These are phyloP conservation scores for Samia ricini DNA, from an alignment of 1,140 invertebrate genomes.

Conservation along the genomic window DNA sequence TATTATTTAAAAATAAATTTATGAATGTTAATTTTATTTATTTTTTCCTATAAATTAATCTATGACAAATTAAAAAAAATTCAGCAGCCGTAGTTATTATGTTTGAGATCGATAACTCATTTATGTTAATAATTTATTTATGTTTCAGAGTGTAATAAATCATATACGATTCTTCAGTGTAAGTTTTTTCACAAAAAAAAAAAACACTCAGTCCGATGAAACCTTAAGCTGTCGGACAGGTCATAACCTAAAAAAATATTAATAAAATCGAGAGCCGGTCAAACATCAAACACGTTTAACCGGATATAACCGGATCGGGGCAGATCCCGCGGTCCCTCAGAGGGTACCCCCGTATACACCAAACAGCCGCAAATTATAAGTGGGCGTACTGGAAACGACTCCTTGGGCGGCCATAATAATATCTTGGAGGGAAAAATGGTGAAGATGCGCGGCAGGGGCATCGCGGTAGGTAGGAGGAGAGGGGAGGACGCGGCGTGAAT, in stretches of 20 bases:
- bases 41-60: too few species aligned
- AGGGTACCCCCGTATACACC: conserved; percentile 43
- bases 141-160: too few species aligned
- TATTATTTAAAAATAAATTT: too few species aligned
- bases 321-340: conserved; percentile 33
- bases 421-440: conserved; percentile 58
- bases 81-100: too few species aligned
- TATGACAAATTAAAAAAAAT: too few species aligned
- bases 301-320: conserved; percentile 26
- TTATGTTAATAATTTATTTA: too few species aligned
- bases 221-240: background rate
- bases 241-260: conserved; percentile 26
- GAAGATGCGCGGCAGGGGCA: conserved; percentile 29
- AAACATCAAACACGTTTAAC: conserved; percentile 25
- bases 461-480: background rate
- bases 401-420: conserved; percentile 60
- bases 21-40: too few species aligned
- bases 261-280: conserved; percentile 20
- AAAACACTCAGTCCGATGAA: too few species aligned
- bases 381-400: conserved; percentile 45
- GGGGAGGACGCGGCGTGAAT: too few species aligned
- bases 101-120: too few species aligned
- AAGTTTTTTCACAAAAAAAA: too few species aligned
- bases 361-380: conserved; percentile 54
- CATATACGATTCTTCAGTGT: too few species aligned